Base-by-base conservation (phyloP, 2,113 vertebrate species). In the Callorhinus ursinus region DNA sequence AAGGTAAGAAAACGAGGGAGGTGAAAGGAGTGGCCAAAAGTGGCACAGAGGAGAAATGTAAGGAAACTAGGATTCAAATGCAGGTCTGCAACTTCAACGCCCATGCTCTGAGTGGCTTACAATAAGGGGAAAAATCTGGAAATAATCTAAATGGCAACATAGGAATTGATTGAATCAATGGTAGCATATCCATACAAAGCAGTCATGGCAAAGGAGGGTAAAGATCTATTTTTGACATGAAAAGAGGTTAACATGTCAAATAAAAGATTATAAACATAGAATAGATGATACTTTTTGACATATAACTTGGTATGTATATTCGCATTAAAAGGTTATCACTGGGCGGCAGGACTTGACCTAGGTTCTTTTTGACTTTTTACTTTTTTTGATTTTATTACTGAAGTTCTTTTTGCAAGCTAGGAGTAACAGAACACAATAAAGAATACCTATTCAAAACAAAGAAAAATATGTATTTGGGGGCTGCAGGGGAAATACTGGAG, bases 221-320 rank as follows among this genome's bases (percentile, higher is more conserved):
- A 14, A 84, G 81, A 72, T 28, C 72, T 92, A 49, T n/a, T 93
- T 92, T 87, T 90, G 22, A 76, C 84, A 53, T 63, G 39, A 95
- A 90, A 96, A 90, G 9, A 82, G 72, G 21, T 55, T 71, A 76
- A 8, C 28, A n/a, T 79, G n/a, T 67, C 46, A 77, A 83, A 39
- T 83, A 72, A 92, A 97, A 95, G 14, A 80, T 51, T 76, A 91
- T 90, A 91, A 79, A 95, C 81, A 85, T 14, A 87, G n/a, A 93
- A 81, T 51, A 88, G 76, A 81, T 61, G 7, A 59, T 69, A 42
- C 51, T 22, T 76, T 93, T 33, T 59, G 28, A 95, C 10, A 72
- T 69, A 55, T 49, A 88, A 76, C 46, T 84, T 26, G 67, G 21
- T 63, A 85, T 51, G 21, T 39, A 82, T 59, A 89, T 77, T 95